Evolutionary conservation across 2,797 vertebrate species (phyloP).

Genomic region (Cheirogaleus major): DNA sequence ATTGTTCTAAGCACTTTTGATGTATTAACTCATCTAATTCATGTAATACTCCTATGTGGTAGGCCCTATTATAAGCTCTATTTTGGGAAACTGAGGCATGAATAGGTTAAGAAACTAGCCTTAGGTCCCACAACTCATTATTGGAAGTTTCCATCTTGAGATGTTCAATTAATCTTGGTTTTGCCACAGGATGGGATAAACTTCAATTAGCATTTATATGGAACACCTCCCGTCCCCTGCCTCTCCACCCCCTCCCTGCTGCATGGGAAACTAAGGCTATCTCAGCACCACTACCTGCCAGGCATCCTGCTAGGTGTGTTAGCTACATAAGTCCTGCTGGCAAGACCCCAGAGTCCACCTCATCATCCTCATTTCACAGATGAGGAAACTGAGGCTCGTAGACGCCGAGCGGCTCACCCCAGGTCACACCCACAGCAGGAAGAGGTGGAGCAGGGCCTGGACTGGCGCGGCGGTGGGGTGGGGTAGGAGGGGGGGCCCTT

Average conservation of each 20-base stretch:
- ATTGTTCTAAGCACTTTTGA: not conserved
- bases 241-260: not conserved
- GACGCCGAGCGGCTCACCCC: not conserved
- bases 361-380: not conserved
- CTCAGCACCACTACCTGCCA: not conserved
- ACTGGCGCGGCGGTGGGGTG: not conserved
- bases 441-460: not conserved
- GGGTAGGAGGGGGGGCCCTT: not conserved
- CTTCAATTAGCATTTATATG: not conserved
- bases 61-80: not conserved
- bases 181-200: not conserved
- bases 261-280: not conserved
- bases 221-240: not conserved
- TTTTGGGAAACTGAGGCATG: not conserved
- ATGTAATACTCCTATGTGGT: not conserved
- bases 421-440: not conserved
- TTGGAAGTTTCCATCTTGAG: not conserved
- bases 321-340: not conserved
- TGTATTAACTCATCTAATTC: not conserved
- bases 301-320: not conserved
- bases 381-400: constrained; percentile 1
- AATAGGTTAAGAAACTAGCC: not conserved
- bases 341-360: not conserved
- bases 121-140: not conserved
- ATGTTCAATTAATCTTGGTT: not conserved